Conservation (phyloP, 2,113 vertebrate species). For the Alethe diademata region DNA sequence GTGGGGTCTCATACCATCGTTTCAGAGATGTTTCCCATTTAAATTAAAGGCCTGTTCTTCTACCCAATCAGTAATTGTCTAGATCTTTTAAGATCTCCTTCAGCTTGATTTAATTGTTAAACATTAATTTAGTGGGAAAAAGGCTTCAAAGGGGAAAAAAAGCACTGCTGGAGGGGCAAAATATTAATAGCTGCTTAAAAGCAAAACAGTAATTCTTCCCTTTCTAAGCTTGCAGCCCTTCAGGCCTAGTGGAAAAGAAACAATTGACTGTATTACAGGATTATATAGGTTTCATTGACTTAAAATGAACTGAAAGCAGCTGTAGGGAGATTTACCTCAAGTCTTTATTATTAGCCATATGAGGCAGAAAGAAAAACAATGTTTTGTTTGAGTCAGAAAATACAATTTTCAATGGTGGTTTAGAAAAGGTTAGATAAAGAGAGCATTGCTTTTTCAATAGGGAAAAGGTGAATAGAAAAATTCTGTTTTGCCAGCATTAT, state of each 20-base stretch:
- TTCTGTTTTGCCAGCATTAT: constrained; percentile 54
- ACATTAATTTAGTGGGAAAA: constrained; percentile 82
- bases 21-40: constrained; percentile 87
- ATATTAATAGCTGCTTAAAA: constrained; percentile 84
- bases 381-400: constrained; percentile 82
- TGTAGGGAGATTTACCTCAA: constrained; percentile 91
- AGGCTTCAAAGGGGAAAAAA: constrained; percentile 74
- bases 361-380: constrained; percentile 87
- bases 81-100: constrained; percentile 78
- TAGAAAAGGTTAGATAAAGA: constrained; percentile 74
- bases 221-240: constrained; percentile 86
- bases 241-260: constrained; percentile 84
- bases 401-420: constrained; percentile 75
- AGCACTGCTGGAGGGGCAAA: constrained; percentile 74
- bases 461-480: constrained; percentile 68
- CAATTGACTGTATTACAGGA: constrained; percentile 88
- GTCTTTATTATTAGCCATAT: constrained; percentile 89
- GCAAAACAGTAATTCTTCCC: constrained; percentile 87
- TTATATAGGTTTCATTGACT: constrained; percentile 95
- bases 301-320: constrained; percentile 93
- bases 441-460: constrained; percentile 27
- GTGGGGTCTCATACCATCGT: constrained; percentile 77
- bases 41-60: constrained; percentile 79
- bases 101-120: constrained; percentile 87
- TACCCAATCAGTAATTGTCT: constrained; percentile 83